Conservation (phyloP, 2,797 vertebrate species). For the Notamacropus eugenii region DNA sequence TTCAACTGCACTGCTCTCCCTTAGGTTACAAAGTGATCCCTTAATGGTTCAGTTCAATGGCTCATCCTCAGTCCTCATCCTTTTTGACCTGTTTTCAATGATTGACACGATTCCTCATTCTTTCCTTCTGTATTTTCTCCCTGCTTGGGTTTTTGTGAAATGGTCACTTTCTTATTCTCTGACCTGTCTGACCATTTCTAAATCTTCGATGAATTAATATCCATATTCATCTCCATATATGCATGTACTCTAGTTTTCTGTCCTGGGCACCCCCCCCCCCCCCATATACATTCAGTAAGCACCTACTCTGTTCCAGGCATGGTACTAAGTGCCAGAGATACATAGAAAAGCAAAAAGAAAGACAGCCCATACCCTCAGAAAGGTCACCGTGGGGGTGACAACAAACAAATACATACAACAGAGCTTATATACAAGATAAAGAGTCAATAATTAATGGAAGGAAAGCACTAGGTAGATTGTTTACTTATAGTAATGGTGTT, state of each 20-base stretch:
- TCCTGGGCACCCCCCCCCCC: fast-evolving
- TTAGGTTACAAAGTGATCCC: not conserved
- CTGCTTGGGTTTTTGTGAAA: not conserved
- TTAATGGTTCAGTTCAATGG: not conserved
- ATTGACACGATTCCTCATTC: not conserved
- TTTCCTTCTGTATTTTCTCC: not conserved
- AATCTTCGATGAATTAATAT: not conserved
- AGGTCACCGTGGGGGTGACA: too few species aligned
- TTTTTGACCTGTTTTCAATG: not conserved
- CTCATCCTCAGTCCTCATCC: not conserved
- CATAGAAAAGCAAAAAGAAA: not conserved
- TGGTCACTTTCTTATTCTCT: not conserved
- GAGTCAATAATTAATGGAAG: not conserved
- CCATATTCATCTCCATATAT: not conserved
- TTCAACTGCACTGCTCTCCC: not conserved
- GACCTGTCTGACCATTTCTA: not conserved
- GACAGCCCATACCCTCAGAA: not conserved
- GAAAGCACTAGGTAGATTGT: not conserved
- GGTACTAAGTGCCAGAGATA: not conserved
- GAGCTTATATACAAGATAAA: not conserved
- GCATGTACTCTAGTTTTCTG: not conserved
- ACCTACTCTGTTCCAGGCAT: not conserved
- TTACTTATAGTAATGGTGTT: not conserved
- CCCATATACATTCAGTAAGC: not conserved
- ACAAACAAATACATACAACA: not conserved